Percentiles rank a stretch among this genome's conserved stretches.
Conservation (phyloP, 2,888 invertebrate species). For the Polyploca ridens region DNA sequence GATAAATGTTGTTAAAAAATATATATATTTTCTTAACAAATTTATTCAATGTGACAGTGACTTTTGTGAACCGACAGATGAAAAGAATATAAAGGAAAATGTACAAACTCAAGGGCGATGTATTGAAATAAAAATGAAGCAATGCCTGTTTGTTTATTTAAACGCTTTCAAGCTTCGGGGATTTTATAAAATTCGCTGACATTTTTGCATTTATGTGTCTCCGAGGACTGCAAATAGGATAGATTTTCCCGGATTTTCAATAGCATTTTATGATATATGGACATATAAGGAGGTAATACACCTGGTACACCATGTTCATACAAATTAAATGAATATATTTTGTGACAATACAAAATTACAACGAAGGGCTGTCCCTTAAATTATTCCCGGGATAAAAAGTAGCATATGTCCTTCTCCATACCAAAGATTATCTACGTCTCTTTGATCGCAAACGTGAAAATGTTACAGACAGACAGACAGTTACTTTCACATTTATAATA, state of each 20-base stretch:
- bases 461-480: no score
- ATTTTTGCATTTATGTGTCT: slow-evolving; percentile 4
- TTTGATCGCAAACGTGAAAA: no score
- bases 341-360: neutral
- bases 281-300: neutral
- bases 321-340: neutral
- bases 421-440: no score
- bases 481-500: no score
- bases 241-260: neutral
- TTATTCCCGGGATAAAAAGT: neutral
- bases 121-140: slow-evolving; percentile 8
- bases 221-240: slow-evolving; percentile 2
- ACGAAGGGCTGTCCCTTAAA: no score
- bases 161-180: slow-evolving; percentile 9
- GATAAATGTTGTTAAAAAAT: no score
- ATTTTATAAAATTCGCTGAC: slow-evolving; percentile 6
- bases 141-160: slow-evolving; percentile 3
- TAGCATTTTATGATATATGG: neutral
- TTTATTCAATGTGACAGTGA: neutral
- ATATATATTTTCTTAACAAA: no score
- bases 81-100: neutral
- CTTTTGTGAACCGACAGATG: neutral
- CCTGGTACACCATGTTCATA: neutral
- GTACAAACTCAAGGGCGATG: neutral
- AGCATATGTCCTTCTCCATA: no score